These are phyloP conservation scores for Aporophyla nigra DNA, from an alignment of 2,888 invertebrate genomes.

Conservation along the genomic window DNA sequence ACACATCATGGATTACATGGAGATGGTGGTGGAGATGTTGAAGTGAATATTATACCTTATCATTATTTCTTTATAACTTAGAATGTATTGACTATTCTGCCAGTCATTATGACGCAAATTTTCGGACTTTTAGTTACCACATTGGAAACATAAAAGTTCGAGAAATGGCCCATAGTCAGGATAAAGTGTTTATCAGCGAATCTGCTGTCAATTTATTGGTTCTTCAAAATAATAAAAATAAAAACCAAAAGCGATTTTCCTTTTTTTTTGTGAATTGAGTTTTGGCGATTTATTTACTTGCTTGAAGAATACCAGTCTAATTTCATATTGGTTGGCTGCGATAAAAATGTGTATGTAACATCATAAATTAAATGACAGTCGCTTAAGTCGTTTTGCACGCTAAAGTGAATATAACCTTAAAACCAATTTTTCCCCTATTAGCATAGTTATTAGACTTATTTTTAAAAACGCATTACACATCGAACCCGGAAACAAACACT, in stretches of 20 bases:
- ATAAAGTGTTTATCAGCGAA: background rate
- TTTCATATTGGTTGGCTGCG: background rate
- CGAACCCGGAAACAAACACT: background rate
- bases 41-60: constrained; percentile 30
- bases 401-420: background rate
- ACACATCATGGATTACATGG: constrained; percentile 37
- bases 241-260: background rate
- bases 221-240: background rate
- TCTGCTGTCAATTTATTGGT: background rate
- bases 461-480: constrained; percentile 4
- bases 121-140: background rate
- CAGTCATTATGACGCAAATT: background rate
- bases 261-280: background rate
- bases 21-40: constrained; percentile 15
- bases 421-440: background rate
- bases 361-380: background rate
- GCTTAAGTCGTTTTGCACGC: background rate
- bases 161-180: background rate
- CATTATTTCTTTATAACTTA: background rate
- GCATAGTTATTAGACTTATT: background rate
- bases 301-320: background rate
- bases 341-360: background rate
- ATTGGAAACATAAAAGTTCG: background rate
- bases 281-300: background rate
- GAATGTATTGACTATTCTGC: background rate